These are phyloP conservation scores for Napeogenes inachia DNA, from an alignment of 2,888 invertebrate genomes.

Conservation along the genomic window DNA sequence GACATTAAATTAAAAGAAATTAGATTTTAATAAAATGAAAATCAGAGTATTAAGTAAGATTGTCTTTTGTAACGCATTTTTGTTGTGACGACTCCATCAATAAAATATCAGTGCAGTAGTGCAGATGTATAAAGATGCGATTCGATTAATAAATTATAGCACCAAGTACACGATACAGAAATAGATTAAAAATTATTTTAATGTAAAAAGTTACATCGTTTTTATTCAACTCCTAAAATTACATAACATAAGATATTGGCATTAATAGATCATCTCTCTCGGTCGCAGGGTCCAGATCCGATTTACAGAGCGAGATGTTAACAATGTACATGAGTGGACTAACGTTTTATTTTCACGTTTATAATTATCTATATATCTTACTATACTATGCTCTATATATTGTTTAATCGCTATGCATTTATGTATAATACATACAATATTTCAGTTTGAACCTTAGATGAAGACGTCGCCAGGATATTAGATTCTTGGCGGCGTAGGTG, in stretches of 20 bases:
- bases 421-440: conserved; percentile 34
- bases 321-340: neutral
- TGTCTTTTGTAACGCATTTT: conserved; percentile 10
- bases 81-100: neutral
- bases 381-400: conserved; percentile 32
- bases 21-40: no score
- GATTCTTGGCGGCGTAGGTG: conserved; percentile 69
- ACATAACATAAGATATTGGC: conserved; percentile 11
- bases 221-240: neutral
- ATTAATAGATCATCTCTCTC: neutral
- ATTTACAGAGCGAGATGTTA: neutral
- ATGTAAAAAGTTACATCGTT: neutral
- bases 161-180: conserved; percentile 30
- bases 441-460: conserved; percentile 28
- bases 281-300: neutral
- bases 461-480: conserved; percentile 40
- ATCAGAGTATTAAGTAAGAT: no score
- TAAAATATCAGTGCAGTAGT: no score
- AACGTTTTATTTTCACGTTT: neutral
- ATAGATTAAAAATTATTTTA: conserved; percentile 5
- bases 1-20: neutral
- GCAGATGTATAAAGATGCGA: neutral
- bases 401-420: neutral
- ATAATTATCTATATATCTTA: conserved; percentile 24
- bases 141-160: conserved; percentile 36